Conservation (phyloP, 2,888 invertebrate genomes). For the Leptura quadrifasciata region DNA sequence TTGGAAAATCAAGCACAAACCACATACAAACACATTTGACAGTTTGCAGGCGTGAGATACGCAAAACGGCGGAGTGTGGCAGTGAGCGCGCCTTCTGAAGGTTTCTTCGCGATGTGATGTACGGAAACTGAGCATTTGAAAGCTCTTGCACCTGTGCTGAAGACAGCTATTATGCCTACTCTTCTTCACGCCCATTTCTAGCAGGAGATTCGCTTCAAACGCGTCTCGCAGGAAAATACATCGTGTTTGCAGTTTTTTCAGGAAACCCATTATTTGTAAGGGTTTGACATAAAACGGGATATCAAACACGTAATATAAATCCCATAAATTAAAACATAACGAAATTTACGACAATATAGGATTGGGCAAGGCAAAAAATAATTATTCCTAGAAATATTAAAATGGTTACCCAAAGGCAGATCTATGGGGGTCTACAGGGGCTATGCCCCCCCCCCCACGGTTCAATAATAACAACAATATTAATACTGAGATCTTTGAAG, state of each 20-base stretch:
- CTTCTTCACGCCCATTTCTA: conserved; percentile 35
- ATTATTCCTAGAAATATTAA: no score
- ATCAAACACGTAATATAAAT: neutral
- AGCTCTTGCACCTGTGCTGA: conserved; percentile 30
- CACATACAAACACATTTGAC: conserved; percentile 23
- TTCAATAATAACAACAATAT: no score
- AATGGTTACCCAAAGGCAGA: no score
- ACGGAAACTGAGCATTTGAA: conserved; percentile 39
- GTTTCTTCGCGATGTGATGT: conserved; percentile 38
- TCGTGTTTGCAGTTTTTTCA: neutral
- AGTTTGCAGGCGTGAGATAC: conserved; percentile 14
- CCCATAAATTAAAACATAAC: no score
- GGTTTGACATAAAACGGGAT: neutral
- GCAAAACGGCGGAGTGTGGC: conserved; percentile 23
- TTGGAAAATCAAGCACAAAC: conserved; percentile 8
- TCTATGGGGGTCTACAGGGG: no score
- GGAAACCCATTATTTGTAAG: neutral
- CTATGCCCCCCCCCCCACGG: no score
- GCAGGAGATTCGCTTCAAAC: conserved; percentile 2
- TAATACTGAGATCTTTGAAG: no score
- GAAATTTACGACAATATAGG: no score
- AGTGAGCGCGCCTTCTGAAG: conserved; percentile 28
- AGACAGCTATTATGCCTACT: conserved; percentile 26
- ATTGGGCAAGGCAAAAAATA: no score
- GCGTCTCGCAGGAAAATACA: neutral